Base-by-base conservation (phyloP, 2,113 vertebrate genomes). In the Haliaeetus leucogaster region DNA sequence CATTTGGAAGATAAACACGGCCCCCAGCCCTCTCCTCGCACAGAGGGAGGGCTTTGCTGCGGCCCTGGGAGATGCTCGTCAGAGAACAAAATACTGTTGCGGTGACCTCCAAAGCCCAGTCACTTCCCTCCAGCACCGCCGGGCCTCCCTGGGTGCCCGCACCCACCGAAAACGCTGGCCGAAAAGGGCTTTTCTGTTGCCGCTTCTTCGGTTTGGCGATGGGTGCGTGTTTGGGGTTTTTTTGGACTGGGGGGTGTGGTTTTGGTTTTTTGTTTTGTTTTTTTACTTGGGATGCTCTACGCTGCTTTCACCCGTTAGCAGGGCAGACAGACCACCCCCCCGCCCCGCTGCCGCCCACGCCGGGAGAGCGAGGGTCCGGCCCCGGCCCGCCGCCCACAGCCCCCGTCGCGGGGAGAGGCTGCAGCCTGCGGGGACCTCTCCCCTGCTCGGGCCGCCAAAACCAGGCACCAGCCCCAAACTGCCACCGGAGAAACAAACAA, bases 171-270 rank as follows among this genome's bases (percentile, higher is more conserved):
- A 50, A 62, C 1, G 2, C 18, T 25, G 34, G 6, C 38, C 13
- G 4, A 42, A 21, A 59, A 59, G 47, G 47, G 27, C 7, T 48
- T 65, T 89, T 81, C 83, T 66, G 11, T 16, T 67, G 59, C 27
- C 0, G 0, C 23, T 53, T 62, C 30, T 43, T 48, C 43, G 1
- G 1, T 63, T 89, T 53, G 38, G 25, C 27, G 56, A 10, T 10
- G 47, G 11, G 10, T 27, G 30, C 15, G 5, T 20, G 26, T 53
- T 53, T 53, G 15, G 8, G 9, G 7, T 0, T 1, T 4, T 27
- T 17, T 18, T 29, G 9, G 10, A 18, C 8, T 0, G 6, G 26
- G 16, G 10, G 5, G 3, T 7, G 18, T 25, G 3, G 38, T 38
- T 38, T 38, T 10, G 38, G 38, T 38, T 38, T 42, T 16, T 42